phyloP scores from a whole-genome alignment of 2,888 invertebrate genomes.

The Lasioglossum pauxillum region DNA sequence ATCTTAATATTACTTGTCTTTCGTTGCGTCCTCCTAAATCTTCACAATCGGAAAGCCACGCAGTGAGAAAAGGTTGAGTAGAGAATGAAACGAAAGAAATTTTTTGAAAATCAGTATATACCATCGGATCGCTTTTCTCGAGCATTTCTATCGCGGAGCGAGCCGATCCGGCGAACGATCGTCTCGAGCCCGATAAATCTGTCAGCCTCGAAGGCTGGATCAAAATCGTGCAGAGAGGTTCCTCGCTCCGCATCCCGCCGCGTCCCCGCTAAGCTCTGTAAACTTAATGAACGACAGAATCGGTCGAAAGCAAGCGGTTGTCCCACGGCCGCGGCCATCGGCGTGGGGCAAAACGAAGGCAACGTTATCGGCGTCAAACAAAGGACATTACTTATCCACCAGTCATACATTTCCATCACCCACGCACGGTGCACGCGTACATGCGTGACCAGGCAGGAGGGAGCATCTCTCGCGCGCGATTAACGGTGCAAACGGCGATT shows the following conservation, averaged over 20 bases:
- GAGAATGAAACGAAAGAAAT: too few species aligned
- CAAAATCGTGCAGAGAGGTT: background rate
- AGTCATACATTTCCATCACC: constrained; percentile 65
- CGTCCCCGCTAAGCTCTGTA: constrained; percentile 21
- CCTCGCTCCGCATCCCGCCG: background rate
- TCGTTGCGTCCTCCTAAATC: too few species aligned
- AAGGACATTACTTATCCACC: constrained; percentile 65
- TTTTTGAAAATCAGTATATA: too few species aligned
- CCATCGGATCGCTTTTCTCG: too few species aligned
- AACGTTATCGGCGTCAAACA: constrained; percentile 56
- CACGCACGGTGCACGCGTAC: constrained; percentile 60
- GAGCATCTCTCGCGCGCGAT: constrained; percentile 62
- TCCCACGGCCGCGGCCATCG: background rate
- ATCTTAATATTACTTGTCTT: too few species aligned
- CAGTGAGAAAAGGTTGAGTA: too few species aligned
- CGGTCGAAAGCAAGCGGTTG: constrained; percentile 32
- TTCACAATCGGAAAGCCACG: too few species aligned
- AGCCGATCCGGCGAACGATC: background rate
- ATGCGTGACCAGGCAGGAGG: constrained; percentile 60
- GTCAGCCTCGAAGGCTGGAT: background rate
- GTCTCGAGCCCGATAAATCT: constrained; percentile 2
- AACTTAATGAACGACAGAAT: constrained; percentile 49
- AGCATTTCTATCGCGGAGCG: too few species aligned
- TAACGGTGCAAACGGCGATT: constrained; percentile 68
- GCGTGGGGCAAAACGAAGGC: constrained; percentile 20